Conservation (phyloP, 2,797 vertebrate genomes). For the Lithobates pipiens region DNA sequence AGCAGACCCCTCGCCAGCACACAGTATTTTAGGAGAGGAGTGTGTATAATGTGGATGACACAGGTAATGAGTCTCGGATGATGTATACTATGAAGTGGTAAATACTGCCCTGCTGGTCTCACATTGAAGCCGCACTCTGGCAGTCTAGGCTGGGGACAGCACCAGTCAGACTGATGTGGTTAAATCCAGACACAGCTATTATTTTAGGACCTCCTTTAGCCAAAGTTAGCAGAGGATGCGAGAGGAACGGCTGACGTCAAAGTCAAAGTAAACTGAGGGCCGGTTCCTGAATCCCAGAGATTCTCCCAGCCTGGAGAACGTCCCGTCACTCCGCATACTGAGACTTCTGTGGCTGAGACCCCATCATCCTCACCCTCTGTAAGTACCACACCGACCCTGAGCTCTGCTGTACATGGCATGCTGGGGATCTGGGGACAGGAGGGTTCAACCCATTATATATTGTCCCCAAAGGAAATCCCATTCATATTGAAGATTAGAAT, state of each 20-base stretch:
- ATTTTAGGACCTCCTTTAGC: slow-evolving; percentile 70
- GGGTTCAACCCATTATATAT: no score
- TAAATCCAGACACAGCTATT: slow-evolving; percentile 11
- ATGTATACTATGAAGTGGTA: no score
- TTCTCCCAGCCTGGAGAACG: slow-evolving; percentile 56
- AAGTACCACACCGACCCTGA: slow-evolving; percentile 3
- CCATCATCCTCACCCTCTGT: slow-evolving; percentile 14
- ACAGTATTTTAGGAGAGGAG: no score
- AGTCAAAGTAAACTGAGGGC: slow-evolving; percentile 72
- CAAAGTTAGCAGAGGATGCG: slow-evolving; percentile 69
- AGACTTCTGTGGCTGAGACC: slow-evolving; percentile 5
- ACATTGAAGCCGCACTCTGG: no score
- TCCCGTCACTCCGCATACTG: neutral
- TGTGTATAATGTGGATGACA: no score
- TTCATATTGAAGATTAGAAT: no score
- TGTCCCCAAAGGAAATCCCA: no score
- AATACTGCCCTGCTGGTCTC: no score
- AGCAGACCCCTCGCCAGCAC: no score
- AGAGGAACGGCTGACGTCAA: slow-evolving; percentile 74
- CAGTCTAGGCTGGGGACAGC: neutral
- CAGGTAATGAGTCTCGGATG: no score
- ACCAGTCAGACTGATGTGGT: neutral
- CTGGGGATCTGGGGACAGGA: no score
- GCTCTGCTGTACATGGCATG: no score
- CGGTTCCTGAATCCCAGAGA: slow-evolving; percentile 65